Conservation (phyloP, 37 sponge, comb jelly and placozoan species). For the Aplysina aerophoba region DNA sequence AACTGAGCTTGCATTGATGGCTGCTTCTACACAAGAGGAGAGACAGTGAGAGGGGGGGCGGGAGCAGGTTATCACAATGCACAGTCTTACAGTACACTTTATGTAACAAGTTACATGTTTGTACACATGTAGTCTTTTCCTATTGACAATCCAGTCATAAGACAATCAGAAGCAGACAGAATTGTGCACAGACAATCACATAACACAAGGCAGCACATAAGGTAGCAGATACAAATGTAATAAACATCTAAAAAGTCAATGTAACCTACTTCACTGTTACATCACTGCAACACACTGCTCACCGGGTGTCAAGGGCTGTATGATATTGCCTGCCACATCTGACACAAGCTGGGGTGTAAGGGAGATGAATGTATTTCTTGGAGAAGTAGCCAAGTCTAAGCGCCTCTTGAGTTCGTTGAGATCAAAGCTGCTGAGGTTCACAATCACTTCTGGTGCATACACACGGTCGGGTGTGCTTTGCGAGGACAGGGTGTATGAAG, state of each 20-base stretch:
- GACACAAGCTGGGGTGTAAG: slow-evolving; percentile 51
- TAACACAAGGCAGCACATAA: no score
- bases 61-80: not conserved
- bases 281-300: no score
- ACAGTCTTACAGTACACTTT: not conserved
- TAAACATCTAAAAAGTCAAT: no score
- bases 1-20: slow-evolving; percentile 48
- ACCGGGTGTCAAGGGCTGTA: slow-evolving; percentile 32
- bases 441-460: slow-evolving; percentile 53
- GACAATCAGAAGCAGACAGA: no score
- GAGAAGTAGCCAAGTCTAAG: slow-evolving; percentile 52
- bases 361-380: slow-evolving; percentile 73
- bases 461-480: slow-evolving; percentile 23
- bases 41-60: not conserved
- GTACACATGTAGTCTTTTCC: no score
- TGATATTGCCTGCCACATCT: slow-evolving; percentile 59
- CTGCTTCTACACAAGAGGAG: not conserved
- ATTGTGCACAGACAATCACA: no score
- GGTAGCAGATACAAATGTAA: no score
- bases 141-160: no score
- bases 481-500: slow-evolving; percentile 47
- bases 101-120: no score
- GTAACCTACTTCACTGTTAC: no score
- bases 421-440: slow-evolving; percentile 52
- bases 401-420: slow-evolving; percentile 78